Base-by-base conservation (phyloP, 2,797 vertebrate species). In the Chlorospingus flavigularis region DNA sequence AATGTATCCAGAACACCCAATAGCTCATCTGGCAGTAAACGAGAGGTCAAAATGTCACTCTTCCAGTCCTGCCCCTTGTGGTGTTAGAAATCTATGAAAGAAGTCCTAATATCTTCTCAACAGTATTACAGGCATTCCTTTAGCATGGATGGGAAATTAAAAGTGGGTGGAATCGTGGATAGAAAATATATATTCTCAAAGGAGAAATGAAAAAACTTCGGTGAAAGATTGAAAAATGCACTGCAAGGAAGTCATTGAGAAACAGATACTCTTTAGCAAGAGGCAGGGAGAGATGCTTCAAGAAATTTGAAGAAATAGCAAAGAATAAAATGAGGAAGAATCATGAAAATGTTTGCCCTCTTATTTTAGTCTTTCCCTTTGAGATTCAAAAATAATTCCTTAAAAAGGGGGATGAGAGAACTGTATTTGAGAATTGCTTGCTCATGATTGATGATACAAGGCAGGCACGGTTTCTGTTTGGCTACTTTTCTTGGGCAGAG, bases 1-100 rank as follows among this genome's bases (percentile, higher is more conserved):
- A 74, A 90, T 88, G 93, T n/a, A 77, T 96, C 94, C 94, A 90
- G 89, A 96, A 94, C 96, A 97, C 96, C 74, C 95, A 95, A 95
- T 97, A 95, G 89, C 92, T 97, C 96, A 96, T 96, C 71, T 85
- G 86, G 95, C 66, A 92, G 94, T 96, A 91, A 96, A 95, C 0
- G 45, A 94, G 94, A 77, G 96, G 95, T 97, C 95, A 97, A 95
- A 97, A 95, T 96, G 96, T 96, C 93, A 94, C 1, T 93, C 67
- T 92, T 58, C 48, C 66, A 88, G 30, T 73, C 77, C 82, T 92
- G 74, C 77, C 87, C 70, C 80, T 95, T 68, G 63, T 1, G 2
- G 88, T 51, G 58, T 75, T 90, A 88, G 72, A 92, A 95, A 95
- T 77, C 81, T 78, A 55, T n/a, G 84, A 90, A 95, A 90, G 77